These are phyloP conservation scores for Mohoua ochrocephala DNA, from an alignment of 2,113 vertebrate species.

Conservation along the genomic window DNA sequence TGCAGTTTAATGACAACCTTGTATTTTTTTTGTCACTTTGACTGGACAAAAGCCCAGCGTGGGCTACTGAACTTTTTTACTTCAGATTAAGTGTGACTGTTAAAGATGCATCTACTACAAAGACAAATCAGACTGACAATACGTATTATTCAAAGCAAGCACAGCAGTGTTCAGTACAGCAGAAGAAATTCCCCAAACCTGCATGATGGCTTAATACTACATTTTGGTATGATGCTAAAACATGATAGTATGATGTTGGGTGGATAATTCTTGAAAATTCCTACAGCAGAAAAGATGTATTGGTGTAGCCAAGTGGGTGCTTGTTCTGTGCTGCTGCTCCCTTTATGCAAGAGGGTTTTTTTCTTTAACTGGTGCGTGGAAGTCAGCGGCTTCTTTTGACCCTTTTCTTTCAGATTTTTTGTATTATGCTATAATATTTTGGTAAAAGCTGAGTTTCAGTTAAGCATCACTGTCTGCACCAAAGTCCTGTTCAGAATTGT, in stretches of 20 bases:
- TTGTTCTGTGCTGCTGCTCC: conserved; percentile 24
- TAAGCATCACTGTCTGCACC: conserved; percentile 8
- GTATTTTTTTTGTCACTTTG: conserved; percentile 45
- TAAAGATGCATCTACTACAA: conserved; percentile 19
- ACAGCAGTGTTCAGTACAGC: not conserved
- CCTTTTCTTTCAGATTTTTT: not conserved
- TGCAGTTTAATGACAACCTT: conserved; percentile 50
- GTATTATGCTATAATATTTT: not conserved
- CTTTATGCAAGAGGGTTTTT: not conserved
- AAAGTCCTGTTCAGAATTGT: not conserved
- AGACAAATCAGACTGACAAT: not conserved
- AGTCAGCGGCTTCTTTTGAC: not conserved
- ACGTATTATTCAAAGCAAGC: not conserved
- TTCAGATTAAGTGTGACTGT: conserved; percentile 15
- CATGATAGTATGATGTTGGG: not conserved
- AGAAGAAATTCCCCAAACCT: not conserved
- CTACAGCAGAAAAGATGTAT: not conserved
- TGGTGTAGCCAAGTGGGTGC: not conserved
- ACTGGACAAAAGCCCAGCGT: not conserved
- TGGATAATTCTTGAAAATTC: not conserved
- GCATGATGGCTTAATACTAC: not conserved
- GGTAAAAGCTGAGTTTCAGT: conserved; percentile 33
- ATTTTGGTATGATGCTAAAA: not conserved
- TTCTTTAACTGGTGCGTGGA: not conserved
- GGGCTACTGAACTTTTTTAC: conserved; percentile 10